Conservation (phyloP, 2,113 vertebrate species). For the Bufo gargarizans region DNA sequence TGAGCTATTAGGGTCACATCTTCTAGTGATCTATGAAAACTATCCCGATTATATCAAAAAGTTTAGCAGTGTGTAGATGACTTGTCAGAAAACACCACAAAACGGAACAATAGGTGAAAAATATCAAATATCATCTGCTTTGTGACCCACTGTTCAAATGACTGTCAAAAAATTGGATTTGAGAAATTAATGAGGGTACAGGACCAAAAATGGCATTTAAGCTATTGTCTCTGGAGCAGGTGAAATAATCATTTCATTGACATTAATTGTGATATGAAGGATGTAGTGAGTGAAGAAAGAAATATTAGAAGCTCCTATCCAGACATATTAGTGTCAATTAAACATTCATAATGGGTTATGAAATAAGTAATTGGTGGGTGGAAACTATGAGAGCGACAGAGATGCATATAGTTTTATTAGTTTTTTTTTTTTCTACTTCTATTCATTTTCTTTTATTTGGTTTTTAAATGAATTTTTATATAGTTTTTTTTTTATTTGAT, state of each 20-base stretch:
- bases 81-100: not conserved
- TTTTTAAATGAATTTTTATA: no score
- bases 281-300: not conserved
- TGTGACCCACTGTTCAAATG: not conserved
- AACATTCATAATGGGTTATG: not conserved
- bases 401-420: not conserved
- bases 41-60: not conserved
- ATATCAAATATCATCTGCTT: not conserved
- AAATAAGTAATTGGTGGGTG: not conserved
- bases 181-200: slow-evolving; percentile 12
- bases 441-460: not conserved
- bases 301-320: slow-evolving; percentile 9
- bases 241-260: slow-evolving; percentile 9
- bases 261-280: slow-evolving; percentile 35
- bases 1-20: not conserved
- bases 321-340: slow-evolving; percentile 21
- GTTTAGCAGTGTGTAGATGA: not conserved
- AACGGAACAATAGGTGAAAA: not conserved
- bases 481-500: no score
- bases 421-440: not conserved
- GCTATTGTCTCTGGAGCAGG: slow-evolving; percentile 8
- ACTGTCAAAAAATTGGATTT: slow-evolving; percentile 29
- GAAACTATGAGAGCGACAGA: no score
- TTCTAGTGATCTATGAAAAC: not conserved
- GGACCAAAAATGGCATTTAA: not conserved